Percentiles rank a stretch among this genome's conserved stretches.
Evolutionary conservation across 2,113 vertebrate species (phyloP).

Genomic region (Megaptera novaeangliae): DNA sequence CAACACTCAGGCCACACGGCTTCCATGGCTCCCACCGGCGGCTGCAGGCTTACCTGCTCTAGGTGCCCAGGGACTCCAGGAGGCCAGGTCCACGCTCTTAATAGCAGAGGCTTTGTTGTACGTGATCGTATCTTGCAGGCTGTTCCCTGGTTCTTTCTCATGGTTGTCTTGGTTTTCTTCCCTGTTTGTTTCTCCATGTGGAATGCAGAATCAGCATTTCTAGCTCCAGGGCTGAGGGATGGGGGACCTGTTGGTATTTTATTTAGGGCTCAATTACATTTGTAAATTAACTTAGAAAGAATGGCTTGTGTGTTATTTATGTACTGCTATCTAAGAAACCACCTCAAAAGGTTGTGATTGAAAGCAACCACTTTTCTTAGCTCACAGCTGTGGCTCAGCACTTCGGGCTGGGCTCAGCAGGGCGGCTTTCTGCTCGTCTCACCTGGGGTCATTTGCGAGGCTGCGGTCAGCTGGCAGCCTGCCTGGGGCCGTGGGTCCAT

Average conservation of each 20-base stretch:
- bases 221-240: neutral
- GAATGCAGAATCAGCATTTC: neutral
- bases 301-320: too few relatives aligned
- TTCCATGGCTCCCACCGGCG: fast-evolving
- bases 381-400: neutral
- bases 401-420: neutral
- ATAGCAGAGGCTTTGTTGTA: fast-evolving
- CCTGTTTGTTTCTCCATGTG: neutral
- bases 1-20: fast-evolving
- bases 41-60: neutral
- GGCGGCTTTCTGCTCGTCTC: neutral
- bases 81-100: too few relatives aligned
- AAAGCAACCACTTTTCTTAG: fast-evolving
- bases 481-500: neutral
- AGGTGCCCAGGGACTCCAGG: neutral
- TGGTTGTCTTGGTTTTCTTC: neutral
- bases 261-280: neutral
- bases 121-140: neutral
- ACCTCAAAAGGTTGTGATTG: neutral
- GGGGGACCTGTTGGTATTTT: neutral
- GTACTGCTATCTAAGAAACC: too few relatives aligned
- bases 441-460: neutral
- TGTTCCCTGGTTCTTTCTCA: too few relatives aligned
- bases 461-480: fast-evolving
- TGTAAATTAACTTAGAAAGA: neutral